Conservation (phyloP, 2,888 invertebrate genomes). For the Agrypnus murinus region DNA sequence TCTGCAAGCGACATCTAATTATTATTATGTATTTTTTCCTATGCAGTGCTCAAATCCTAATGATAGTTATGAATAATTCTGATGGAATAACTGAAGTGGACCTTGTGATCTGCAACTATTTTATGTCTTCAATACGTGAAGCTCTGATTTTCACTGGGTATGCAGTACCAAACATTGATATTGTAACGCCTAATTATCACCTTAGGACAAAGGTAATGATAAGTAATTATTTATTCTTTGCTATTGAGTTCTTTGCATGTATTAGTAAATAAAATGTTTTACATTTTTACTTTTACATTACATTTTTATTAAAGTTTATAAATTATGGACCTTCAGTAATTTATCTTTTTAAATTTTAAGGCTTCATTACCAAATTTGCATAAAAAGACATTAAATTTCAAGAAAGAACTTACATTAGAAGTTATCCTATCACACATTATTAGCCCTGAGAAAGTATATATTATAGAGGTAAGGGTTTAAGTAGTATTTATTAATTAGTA, state of each 20-base stretch:
- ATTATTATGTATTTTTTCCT: too few species aligned
- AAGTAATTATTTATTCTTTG: background rate
- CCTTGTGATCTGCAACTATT: conserved; percentile 63
- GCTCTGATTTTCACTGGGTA: conserved; percentile 56
- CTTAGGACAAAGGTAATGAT: conserved; percentile 33
- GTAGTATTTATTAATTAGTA: background rate
- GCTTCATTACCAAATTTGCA: conserved; percentile 52
- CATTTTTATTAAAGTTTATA: too few species aligned
- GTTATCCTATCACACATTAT: conserved; percentile 76
- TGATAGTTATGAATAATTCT: conserved; percentile 61
- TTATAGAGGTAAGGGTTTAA: conserved; percentile 73
- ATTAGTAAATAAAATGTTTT: too few species aligned
- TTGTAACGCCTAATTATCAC: background rate
- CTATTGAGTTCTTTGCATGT: too few species aligned
- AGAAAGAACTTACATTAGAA: conserved; percentile 69
- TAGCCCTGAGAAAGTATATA: conserved; percentile 80
- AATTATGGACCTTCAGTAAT: too few species aligned
- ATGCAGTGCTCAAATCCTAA: conserved; percentile 53
- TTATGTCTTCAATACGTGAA: conserved; percentile 69
- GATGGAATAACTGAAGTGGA: conserved; percentile 69
- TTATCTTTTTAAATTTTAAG: too few species aligned
- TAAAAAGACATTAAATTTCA: conserved; percentile 62
- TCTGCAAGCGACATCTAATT: too few species aligned
- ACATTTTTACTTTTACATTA: too few species aligned
- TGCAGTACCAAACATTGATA: conserved; percentile 44